These are phyloP conservation scores for Intellagama lesueurii DNA, from an alignment of 2,797 vertebrate species.

Conservation along the genomic window DNA sequence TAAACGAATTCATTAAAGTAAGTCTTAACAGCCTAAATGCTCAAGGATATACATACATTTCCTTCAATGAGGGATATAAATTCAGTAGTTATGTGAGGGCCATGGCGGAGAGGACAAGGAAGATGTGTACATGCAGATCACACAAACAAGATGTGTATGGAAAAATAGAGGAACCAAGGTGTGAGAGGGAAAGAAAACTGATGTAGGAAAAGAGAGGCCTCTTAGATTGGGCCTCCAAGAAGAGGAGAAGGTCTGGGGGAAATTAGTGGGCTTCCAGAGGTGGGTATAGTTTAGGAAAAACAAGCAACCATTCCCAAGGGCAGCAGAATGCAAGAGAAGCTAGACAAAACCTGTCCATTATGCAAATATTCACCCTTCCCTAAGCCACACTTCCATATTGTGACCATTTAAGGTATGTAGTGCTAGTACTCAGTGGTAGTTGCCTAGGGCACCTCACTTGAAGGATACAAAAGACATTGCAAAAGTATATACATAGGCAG, in stretches of 20 bases:
- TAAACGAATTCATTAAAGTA: neutral
- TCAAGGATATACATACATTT: neutral
- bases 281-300: no score
- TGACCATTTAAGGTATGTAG: no score
- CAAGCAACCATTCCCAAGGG: neutral
- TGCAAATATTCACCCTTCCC: neutral
- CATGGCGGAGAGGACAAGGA: neutral
- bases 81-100: no score
- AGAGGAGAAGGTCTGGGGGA: neutral
- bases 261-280: neutral
- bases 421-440: neutral
- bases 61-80: neutral
- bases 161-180: neutral
- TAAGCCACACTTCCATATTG: no score
- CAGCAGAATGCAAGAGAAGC: neutral
- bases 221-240: no score
- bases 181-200: neutral
- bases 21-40: neutral
- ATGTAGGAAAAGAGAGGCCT: no score
- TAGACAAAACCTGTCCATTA: neutral
- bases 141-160: neutral
- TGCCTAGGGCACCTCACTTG: neutral
- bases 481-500: neutral
- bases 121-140: neutral
- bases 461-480: neutral